Evolutionary conservation across 2,888 invertebrate species (phyloP).

Genomic region (Buathra laborator): DNA sequence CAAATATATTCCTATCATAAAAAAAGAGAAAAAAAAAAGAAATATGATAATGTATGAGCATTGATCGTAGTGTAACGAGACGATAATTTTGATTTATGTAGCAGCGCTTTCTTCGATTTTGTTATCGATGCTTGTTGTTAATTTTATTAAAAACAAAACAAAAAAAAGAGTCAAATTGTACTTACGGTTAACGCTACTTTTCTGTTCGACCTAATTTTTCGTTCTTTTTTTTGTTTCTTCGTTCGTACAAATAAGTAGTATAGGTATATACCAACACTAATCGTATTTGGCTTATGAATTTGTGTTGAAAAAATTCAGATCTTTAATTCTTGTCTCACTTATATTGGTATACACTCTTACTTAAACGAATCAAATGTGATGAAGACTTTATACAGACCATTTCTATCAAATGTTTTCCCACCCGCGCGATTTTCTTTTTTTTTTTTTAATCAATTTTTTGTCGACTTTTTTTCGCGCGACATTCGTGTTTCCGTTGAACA

Average conservation of each 20-base stretch:
- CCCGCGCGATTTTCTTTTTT: constrained; percentile 8
- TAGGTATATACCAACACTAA: constrained; percentile 27
- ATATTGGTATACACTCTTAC: constrained; percentile 67
- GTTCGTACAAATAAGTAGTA: background rate
- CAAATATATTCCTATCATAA: constrained; percentile 46
- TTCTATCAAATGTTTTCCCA: constrained; percentile 63
- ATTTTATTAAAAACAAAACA: constrained; percentile 29
- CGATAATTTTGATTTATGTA: constrained; percentile 73
- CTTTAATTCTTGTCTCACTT: constrained; percentile 73
- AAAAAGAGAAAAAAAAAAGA: background rate
- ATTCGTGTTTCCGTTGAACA: constrained; percentile 25
- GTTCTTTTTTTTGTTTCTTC: background rate
- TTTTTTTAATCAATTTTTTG: background rate
- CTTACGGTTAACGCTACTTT: constrained; percentile 51
- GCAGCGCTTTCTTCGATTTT: constrained; percentile 68
- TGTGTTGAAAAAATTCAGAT: constrained; percentile 74
- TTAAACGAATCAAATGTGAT: constrained; percentile 74
- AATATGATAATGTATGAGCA: constrained; percentile 62
- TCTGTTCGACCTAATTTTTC: background rate
- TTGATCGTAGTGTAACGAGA: constrained; percentile 65
- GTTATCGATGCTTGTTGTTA: constrained; percentile 70
- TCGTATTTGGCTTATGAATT: constrained; percentile 45
- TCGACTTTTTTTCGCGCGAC: constrained; percentile 20
- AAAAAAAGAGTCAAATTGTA: constrained; percentile 58
- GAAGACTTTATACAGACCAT: constrained; percentile 77